Conservation (phyloP, 1,140 invertebrate species). For the Pissodes strobi region DNA sequence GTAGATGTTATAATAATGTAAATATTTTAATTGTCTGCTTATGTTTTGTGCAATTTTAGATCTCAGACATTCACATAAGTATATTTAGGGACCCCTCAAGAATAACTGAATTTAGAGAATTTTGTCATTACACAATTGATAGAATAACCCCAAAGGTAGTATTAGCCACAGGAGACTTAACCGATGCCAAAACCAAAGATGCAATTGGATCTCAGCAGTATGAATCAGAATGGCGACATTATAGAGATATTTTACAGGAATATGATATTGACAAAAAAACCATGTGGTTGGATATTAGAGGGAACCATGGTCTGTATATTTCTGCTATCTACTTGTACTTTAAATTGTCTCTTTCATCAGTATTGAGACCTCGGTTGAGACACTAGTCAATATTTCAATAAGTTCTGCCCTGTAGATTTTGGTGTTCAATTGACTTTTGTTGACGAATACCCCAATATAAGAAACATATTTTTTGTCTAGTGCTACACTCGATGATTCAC, state of each 20-base stretch:
- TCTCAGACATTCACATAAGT: slow-evolving; percentile 89
- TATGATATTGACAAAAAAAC: slow-evolving; percentile 71
- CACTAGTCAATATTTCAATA: too few species aligned
- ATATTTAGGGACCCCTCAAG: slow-evolving; percentile 77
- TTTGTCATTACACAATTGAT: slow-evolving; percentile 76
- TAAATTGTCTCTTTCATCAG: too few species aligned
- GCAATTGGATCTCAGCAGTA: slow-evolving; percentile 82
- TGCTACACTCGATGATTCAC: too few species aligned
- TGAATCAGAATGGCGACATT: slow-evolving; percentile 83
- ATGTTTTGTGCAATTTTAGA: slow-evolving; percentile 61
- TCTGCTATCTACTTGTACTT: too few species aligned
- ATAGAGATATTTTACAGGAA: slow-evolving; percentile 72
- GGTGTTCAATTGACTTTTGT: too few species aligned
- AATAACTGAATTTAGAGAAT: slow-evolving; percentile 77
- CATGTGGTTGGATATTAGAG: slow-evolving; percentile 87
- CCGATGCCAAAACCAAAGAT: slow-evolving; percentile 83
- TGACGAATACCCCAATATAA: too few species aligned
- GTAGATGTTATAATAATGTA: slow-evolving; percentile 33
- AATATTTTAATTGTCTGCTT: too few species aligned
- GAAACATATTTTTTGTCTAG: too few species aligned
- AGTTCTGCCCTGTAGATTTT: too few species aligned
- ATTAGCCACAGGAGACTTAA: slow-evolving; percentile 85
- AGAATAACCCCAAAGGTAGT: slow-evolving; percentile 80
- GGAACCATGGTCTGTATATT: slow-evolving; percentile 85
- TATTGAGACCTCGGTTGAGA: too few species aligned